phyloP scores from a whole-genome alignment of 2,797 vertebrate species.

The Phoebastria nigripes region DNA sequence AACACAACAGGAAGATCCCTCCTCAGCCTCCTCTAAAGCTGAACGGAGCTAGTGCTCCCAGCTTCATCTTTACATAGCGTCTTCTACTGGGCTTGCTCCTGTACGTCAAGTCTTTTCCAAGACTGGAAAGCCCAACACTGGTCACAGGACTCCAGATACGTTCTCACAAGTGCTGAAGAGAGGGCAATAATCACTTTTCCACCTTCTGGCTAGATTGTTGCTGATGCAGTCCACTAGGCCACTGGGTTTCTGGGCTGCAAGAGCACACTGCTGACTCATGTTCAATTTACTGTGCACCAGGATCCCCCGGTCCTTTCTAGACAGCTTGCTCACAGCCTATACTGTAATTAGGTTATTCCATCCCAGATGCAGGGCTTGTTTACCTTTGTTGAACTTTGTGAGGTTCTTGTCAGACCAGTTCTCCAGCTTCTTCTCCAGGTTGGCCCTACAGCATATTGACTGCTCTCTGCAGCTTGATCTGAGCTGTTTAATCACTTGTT shows the following conservation, averaged over 20 bases:
- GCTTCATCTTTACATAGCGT: background rate
- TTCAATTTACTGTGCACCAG: background rate
- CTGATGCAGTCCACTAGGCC: background rate
- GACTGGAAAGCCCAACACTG: background rate
- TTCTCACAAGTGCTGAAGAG: background rate
- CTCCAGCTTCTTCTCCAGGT: background rate
- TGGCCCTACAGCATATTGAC: background rate
- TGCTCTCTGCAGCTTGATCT: background rate
- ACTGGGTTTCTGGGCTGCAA: background rate
- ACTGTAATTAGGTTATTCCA: background rate
- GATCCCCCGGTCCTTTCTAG: background rate
- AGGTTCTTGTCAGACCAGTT: background rate
- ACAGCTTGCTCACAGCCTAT: background rate
- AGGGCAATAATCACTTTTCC: background rate
- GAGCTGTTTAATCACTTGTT: background rate
- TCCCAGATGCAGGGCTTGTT: background rate
- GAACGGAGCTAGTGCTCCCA: background rate
- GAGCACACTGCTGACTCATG: background rate
- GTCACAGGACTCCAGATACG: fast-evolving
- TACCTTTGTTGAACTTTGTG: background rate
- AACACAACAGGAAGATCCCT: background rate
- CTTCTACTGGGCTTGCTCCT: background rate
- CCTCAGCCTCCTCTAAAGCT: background rate
- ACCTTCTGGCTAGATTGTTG: background rate
- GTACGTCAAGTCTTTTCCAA: background rate